Evolutionary conservation across 35 echinoderm and acorn worm species (phyloP), one percentile per base, ranked within the genome.

Genomic region (Lytechinus variegatus): DNA sequence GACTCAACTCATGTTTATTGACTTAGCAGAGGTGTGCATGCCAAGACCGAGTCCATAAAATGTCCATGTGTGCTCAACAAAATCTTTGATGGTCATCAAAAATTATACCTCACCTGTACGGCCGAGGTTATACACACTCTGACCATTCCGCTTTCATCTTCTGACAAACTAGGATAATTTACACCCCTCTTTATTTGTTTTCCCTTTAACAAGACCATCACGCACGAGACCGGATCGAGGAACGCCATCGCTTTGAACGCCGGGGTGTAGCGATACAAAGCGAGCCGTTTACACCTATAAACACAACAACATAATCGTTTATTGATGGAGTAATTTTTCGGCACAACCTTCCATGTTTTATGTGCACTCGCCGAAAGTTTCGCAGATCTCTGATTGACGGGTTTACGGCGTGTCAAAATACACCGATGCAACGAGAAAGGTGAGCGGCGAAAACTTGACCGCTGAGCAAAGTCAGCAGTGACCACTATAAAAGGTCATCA

Each of bases 281-380:
- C 28, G 88, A 6, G 52, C 12, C 88, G 29, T 90, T 90, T 90
- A 90, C 88, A 90, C 88, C 88, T 90, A 90, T 90, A 90, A 90
- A 90, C 88, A 90, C n/a, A 79, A 79, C 66, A 79, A 79, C 66
- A 79, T 79, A 79, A 79, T 90, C 88, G 88, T 90, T 90, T 90
- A 54, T 90, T 90, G 88, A 90, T 90, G 52, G 88, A 90, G 88
- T 44, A 33, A 44, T 90, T 79, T 79, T 24, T 90, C 87, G 29
- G 88, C 14, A 5, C 88, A 90, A n/a, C 66, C 66, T 79, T 24
- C 19, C 6, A 24, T 24, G 11, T 90, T 90, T 51, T 90, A 90
- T 90, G 88, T 90, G 88, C 33, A 52, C 88, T 52, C 9, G 52
- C 88, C 88, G 88, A 90, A 44, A 24, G n/a, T 79, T 79, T 79